Evolutionary conservation across 2,888 invertebrate genomes (phyloP).

Genomic region (Folsomia candida): DNA sequence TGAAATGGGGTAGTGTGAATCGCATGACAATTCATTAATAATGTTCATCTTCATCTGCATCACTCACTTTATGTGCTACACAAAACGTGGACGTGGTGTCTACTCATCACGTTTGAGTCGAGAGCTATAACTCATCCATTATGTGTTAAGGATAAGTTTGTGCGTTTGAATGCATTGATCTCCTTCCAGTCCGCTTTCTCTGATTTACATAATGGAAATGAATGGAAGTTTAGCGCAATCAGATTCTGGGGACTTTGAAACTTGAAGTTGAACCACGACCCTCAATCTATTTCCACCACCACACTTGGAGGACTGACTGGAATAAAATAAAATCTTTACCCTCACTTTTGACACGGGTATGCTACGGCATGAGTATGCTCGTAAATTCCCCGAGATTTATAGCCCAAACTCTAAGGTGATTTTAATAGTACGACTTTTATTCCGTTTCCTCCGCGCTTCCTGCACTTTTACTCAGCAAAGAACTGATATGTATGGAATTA

Average conservation of each 20-base stretch:
- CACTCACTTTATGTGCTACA: not conserved
- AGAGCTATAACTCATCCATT: conserved; percentile 32
- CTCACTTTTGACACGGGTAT: not conserved
- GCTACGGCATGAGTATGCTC: no score
- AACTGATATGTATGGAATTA: not conserved
- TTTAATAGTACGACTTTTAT: conserved; percentile 15
- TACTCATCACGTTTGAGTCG: conserved; percentile 28
- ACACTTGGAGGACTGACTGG: conserved; percentile 13
- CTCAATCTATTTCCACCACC: not conserved
- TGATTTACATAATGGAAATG: conserved; percentile 34
- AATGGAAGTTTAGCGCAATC: conserved; percentile 9
- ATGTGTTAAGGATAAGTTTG: conserved; percentile 14
- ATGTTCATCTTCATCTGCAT: not conserved
- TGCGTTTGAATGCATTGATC: conserved; percentile 20
- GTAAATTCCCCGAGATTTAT: conserved; percentile 32
- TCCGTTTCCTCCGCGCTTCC: not conserved
- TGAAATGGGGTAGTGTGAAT: not conserved
- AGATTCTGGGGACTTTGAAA: not conserved
- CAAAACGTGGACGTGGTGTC: conserved; percentile 7
- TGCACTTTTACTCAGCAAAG: not conserved
- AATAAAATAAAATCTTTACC: conserved; percentile 19
- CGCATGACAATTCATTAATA: not conserved
- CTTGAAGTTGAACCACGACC: not conserved
- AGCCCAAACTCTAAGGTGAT: conserved; percentile 12
- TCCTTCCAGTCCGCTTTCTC: conserved; percentile 20